Evolutionary conservation across 2,113 vertebrate species (phyloP).

Genomic region (Pimephales promelas): DNA sequence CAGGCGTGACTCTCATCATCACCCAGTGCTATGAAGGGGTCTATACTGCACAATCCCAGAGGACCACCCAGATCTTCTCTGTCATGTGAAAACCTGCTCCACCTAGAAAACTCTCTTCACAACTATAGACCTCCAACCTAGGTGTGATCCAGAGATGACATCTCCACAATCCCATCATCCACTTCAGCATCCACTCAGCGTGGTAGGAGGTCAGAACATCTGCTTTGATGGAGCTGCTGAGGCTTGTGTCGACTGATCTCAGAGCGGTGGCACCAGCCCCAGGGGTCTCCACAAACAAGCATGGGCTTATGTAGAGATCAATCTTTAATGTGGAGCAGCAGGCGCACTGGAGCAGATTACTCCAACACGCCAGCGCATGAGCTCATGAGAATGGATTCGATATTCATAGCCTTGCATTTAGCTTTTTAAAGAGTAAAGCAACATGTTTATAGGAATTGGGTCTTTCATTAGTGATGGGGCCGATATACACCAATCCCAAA

Average conservation of each 20-base stretch:
- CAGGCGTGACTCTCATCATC: slow-evolving; percentile 32
- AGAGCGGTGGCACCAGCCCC: slow-evolving; percentile 9
- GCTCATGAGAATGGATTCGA: slow-evolving; percentile 25
- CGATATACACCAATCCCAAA: background rate
- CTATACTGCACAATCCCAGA: slow-evolving; percentile 29
- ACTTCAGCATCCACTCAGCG: background rate
- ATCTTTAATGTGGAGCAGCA: slow-evolving; percentile 22
- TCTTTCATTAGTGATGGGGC: slow-evolving; percentile 15
- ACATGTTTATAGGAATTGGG: background rate
- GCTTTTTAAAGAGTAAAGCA: background rate
- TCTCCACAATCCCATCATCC: slow-evolving; percentile 27
- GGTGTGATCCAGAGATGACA: slow-evolving; percentile 23
- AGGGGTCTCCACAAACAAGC: slow-evolving; percentile 31
- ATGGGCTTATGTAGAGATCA: slow-evolving; percentile 41
- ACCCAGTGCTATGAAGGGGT: slow-evolving; percentile 27
- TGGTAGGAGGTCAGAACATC: slow-evolving; percentile 27
- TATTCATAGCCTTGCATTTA: slow-evolving; percentile 25
- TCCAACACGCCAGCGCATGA: background rate
- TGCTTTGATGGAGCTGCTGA: slow-evolving; percentile 18
- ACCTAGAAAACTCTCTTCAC: slow-evolving; percentile 30
- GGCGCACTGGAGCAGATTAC: slow-evolving; percentile 26
- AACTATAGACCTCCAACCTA: slow-evolving; percentile 31
- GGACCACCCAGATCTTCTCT: slow-evolving; percentile 24
- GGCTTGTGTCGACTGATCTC: slow-evolving; percentile 33
- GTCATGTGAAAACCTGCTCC: background rate